Conservation (phyloP, 1,140 invertebrate genomes). For the Eufriesea mexicana region DNA sequence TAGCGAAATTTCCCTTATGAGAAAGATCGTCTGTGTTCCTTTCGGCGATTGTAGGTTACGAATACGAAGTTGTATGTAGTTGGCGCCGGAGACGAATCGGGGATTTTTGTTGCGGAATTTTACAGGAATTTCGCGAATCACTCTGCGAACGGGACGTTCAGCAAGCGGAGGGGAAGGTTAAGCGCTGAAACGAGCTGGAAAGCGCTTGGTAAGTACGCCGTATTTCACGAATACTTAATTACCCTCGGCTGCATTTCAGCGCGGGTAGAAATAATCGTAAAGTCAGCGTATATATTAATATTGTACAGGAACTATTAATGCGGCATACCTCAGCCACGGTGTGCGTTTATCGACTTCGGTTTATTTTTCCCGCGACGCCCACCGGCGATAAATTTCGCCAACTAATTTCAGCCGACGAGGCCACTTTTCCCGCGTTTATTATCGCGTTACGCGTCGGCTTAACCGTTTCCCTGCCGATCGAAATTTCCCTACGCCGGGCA, state of each 20-base stretch:
- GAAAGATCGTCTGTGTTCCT: too few relatives aligned
- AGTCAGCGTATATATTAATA: constrained; percentile 40
- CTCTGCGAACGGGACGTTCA: not conserved
- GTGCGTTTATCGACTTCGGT: constrained; percentile 30
- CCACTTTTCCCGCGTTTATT: constrained; percentile 14
- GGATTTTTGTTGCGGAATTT: not conserved
- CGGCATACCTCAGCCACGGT: constrained; percentile 15
- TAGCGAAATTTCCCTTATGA: too few relatives aligned
- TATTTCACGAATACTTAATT: constrained; percentile 57
- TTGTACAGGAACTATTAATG: constrained; percentile 43
- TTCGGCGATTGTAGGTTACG: too few relatives aligned
- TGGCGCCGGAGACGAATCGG: not conserved
- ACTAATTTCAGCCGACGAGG: not conserved
- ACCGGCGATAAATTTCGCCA: constrained; percentile 37
- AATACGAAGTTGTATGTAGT: not conserved
- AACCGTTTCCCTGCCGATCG: not conserved
- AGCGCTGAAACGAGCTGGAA: constrained; percentile 39
- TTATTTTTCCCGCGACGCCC: constrained; percentile 35
- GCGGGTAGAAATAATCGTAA: constrained; percentile 45
- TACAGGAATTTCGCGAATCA: not conserved
- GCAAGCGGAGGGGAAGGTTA: constrained; percentile 6
- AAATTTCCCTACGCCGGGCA: not conserved
- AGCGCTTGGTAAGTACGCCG: constrained; percentile 50
- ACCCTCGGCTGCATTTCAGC: constrained; percentile 29
- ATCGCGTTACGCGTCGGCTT: not conserved